Evolutionary conservation across 2,797 vertebrate genomes (phyloP), one percentile per base, ranked within the genome.

Genomic region (Sebastes itinus): DNA sequence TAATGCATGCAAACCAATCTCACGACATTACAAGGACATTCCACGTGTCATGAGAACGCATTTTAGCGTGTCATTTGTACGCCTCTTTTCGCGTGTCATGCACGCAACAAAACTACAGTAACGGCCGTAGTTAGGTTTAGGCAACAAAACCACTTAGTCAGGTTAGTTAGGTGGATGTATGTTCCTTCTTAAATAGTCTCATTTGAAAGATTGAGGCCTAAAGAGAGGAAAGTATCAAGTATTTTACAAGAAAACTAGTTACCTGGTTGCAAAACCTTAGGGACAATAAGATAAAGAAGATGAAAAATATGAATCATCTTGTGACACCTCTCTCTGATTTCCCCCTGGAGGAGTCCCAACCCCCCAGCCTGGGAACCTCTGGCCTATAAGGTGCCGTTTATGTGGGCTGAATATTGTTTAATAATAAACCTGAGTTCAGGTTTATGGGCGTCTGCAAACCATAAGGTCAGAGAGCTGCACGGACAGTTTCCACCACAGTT

Each of bases 391-490:
- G 22, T 65, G 2, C 14, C 12, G 56, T 59, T 62, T 27, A 59
- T 20, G 69, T 84, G 61, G 77, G 20, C 30, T 52, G 42, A 65
- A 66, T 66, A 18, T 11, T 25, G 28, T 52, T 63, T 72, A 42
- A 75, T 75, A 28, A 78, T 75, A 81, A 73, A 80, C 59, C 32
- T 56, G 30, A 46, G 33, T 5, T 38, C 20, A 56, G 23, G 56
- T 63, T 28, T 3, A 32, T 42, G 38, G 64, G 70, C 38, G 22
- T 70, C 52, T 66, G 67, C 33, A 62, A 56, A 75, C 83, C 76
- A 68, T 20, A 38, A 73, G 22, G 33, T 71, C 63, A 78, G 28
- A 70, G 63, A 73, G 22, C 75, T 33, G 22, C 71, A 61, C 2
- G 4, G 38, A 73, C 13, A 25, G 23, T 74, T 75, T 65, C 58